Conservation (phyloP, 2,888 invertebrate species). For the Ptychoptera albimana region DNA sequence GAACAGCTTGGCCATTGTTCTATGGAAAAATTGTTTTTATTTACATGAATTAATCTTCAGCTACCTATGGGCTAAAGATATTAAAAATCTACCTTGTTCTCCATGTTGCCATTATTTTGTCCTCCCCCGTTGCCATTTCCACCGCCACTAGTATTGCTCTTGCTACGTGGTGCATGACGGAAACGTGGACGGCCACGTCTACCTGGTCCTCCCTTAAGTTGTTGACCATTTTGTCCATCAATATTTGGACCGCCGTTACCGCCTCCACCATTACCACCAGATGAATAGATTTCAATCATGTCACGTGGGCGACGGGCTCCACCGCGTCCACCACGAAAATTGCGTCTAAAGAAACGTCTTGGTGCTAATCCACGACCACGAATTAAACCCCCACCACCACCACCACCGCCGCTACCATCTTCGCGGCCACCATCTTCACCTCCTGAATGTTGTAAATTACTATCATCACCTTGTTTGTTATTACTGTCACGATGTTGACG, state of each 20-base stretch:
- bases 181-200: constrained; percentile 19
- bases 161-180: constrained; percentile 16
- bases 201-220: constrained; percentile 14
- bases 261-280: constrained; percentile 17
- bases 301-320: constrained; percentile 12
- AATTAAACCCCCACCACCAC: constrained; percentile 33
- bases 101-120: not conserved
- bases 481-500: constrained; percentile 31
- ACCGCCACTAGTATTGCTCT: not conserved
- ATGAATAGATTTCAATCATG: constrained; percentile 18
- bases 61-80: no score
- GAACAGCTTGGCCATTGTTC: constrained; percentile 27
- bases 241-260: not conserved
- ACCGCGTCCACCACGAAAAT: constrained; percentile 45
- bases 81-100: no score
- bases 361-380: constrained; percentile 23
- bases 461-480: constrained; percentile 7
- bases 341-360: constrained; percentile 57
- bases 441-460: constrained; percentile 9
- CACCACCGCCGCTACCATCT: constrained; percentile 26
- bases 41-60: constrained; percentile 14
- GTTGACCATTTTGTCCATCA: not conserved
- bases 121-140: not conserved
- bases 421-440: constrained; percentile 25
- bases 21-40: constrained; percentile 16